phyloP scores from a whole-genome alignment of 2,888 invertebrate species.

The Phragmatobia fuliginosa region DNA sequence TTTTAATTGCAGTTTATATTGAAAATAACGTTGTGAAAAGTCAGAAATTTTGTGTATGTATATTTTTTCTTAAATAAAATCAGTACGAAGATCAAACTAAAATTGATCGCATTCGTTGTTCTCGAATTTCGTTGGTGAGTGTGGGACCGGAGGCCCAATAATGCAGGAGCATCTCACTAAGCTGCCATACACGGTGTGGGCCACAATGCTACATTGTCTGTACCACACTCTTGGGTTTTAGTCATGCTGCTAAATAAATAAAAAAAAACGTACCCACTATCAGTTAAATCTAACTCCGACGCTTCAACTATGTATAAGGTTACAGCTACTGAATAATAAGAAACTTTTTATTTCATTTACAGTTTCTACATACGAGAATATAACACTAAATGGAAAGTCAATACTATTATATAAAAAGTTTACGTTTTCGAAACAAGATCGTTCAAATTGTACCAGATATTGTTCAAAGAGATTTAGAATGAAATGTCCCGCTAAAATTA shows the following conservation, averaged over 20 bases:
- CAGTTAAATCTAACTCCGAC: background rate
- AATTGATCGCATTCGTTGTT: too few relatives aligned
- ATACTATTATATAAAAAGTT: conserved; percentile 13
- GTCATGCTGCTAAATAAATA: too few relatives aligned
- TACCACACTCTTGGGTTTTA: too few relatives aligned
- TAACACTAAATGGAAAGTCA: conserved; percentile 11
- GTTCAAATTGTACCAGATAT: conserved; percentile 20
- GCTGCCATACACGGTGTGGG: too few relatives aligned
- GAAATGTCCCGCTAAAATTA: conserved; percentile 18
- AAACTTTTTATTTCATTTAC: background rate
- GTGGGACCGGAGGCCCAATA: too few relatives aligned
- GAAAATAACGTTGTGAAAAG: too few relatives aligned
- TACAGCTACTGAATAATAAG: background rate
- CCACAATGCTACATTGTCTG: too few relatives aligned
- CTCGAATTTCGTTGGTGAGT: too few relatives aligned
- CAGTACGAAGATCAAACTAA: too few relatives aligned
- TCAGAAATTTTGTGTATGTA: background rate
- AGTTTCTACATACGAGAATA: conserved; percentile 7
- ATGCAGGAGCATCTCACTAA: too few relatives aligned
- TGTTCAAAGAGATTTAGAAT: conserved; percentile 25
- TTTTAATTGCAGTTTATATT: background rate
- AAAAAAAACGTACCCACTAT: background rate
- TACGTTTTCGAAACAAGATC: conserved; percentile 32
- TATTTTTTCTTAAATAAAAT: too few relatives aligned
- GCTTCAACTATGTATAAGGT: background rate